Conservation (phyloP, 1,140 invertebrate species). For the Diabrotica virgifera region DNA sequence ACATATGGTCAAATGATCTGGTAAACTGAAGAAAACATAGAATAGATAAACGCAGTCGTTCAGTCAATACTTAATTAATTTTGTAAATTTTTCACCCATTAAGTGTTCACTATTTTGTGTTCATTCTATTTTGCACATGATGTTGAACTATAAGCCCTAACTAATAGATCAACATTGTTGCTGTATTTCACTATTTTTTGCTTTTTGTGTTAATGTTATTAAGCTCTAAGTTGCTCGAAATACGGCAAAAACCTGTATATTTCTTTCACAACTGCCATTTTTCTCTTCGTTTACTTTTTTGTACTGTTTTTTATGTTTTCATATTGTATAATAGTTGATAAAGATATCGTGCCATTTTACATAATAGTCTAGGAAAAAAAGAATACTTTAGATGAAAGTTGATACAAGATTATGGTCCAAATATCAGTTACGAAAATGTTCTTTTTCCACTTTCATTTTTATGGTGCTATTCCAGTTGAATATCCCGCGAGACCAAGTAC, state of each 20-base stretch:
- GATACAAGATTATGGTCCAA: constrained; percentile 8
- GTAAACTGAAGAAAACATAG: constrained; percentile 24
- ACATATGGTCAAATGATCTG: constrained; percentile 19
- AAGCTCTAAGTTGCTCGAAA: constrained; percentile 27
- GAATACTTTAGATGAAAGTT: neutral
- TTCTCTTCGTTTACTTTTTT: constrained; percentile 36
- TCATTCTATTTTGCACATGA: constrained; percentile 28
- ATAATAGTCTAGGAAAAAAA: constrained; percentile 6
- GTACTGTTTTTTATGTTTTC: constrained; percentile 36
- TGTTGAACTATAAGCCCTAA: neutral
- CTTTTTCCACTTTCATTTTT: constrained; percentile 14
- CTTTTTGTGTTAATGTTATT: constrained; percentile 22
- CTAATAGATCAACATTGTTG: constrained; percentile 18
- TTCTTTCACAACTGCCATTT: constrained; percentile 42
- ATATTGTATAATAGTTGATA: constrained; percentile 25
- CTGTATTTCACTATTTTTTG: constrained; percentile 28
- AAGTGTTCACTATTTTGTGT: constrained; percentile 41
- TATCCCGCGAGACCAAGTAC: too few relatives aligned
- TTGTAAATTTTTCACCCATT: constrained; percentile 16
- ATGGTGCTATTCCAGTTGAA: neutral
- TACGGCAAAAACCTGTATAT: constrained; percentile 28
- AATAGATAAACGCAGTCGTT: constrained; percentile 22
- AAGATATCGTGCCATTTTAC: constrained; percentile 23
- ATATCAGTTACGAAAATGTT: constrained; percentile 6
- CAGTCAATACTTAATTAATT: constrained; percentile 16